Evolutionary conservation across 1,140 invertebrate genomes (phyloP), one percentile per base, ranked within the genome.

Genomic region (Oppia nitens): DNA sequence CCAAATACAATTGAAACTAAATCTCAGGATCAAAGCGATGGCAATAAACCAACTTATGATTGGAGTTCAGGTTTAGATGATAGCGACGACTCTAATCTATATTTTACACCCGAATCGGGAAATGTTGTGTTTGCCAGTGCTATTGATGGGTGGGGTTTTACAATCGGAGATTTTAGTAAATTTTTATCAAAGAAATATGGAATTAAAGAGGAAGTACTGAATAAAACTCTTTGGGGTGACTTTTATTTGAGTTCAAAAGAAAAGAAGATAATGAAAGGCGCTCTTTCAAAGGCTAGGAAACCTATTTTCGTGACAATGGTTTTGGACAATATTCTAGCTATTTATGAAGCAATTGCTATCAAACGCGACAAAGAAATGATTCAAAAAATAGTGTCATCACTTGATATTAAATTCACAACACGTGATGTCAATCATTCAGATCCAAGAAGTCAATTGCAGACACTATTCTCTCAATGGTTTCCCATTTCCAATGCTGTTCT

Each of bases 101-200:
- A 90, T 71, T 98, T 97, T 71, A 83, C 83, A 0, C 93, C 93
- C 0, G 84, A 87, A 56, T 79, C 81, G 64, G 92, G 89, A 23
- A 98, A 99, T 78, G 93, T 98, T 2, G 76, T 98, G 2, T 99
- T 99, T 76, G 84, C 87, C 0, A 93, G 91, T 71, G 94, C 94
- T 32, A 77, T 87, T 45, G 91, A 98, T 75, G 91, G 92, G 17
- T 98, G 93, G 91, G 94, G 87, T n/a, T 96, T 98, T 72, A 65
- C 75, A 9, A 68, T 77, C 14, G 64, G 67, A 48, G 83, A 92
- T 66, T 97, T 99, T 79, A 87, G 90, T 11, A 77, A 79, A 68
- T 77, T 95, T 50, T 95, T 85, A 72, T 77, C 85, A 0, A 4
- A 25, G 2, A 89, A 92, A 73, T 72, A 93, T 53, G 83, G 79